Percentiles rank a stretch among this genome's conserved stretches.
phyloP scores from a whole-genome alignment of 1,140 invertebrate species.

The Samia ricini region DNA sequence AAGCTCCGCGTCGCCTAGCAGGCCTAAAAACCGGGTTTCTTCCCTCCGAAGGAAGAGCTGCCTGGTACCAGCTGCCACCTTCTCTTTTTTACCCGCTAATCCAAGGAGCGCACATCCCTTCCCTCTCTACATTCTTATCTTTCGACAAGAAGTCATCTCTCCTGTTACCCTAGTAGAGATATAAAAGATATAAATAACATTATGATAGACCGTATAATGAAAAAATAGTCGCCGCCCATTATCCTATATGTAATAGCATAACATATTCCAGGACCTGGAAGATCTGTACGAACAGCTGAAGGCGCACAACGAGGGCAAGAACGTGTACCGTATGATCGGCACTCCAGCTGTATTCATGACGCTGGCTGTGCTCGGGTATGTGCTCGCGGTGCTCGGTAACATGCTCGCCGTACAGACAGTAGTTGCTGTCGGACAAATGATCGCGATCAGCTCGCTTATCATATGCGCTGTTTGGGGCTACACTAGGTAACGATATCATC shows the following conservation, averaged over 20 bases:
- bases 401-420: slow-evolving; percentile 90
- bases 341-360: slow-evolving; percentile 95
- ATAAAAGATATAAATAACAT: neutral
- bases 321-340: slow-evolving; percentile 94
- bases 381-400: slow-evolving; percentile 88
- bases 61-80: no score
- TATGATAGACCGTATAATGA: no score
- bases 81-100: no score
- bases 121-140: no score
- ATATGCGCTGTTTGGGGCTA: slow-evolving; percentile 87
- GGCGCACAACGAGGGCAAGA: slow-evolving; percentile 96
- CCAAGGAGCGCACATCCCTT: no score
- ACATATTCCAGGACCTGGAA: slow-evolving; percentile 84
- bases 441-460: slow-evolving; percentile 86
- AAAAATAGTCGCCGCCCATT: no score
- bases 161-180: neutral
- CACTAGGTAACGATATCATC: slow-evolving; percentile 82
- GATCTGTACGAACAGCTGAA: slow-evolving; percentile 89
- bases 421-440: slow-evolving; percentile 88
- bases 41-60: no score
- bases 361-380: slow-evolving; percentile 88
- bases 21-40: no score
- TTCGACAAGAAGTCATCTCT: neutral
- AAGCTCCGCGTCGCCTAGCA: no score
- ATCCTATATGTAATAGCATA: neutral